A percentile compares a stretch with the other conserved stretches of the same genome.
These are phyloP conservation scores for Enchytraeus crypticus DNA, from an alignment of 2,888 invertebrate species.

Conservation along the genomic window DNA sequence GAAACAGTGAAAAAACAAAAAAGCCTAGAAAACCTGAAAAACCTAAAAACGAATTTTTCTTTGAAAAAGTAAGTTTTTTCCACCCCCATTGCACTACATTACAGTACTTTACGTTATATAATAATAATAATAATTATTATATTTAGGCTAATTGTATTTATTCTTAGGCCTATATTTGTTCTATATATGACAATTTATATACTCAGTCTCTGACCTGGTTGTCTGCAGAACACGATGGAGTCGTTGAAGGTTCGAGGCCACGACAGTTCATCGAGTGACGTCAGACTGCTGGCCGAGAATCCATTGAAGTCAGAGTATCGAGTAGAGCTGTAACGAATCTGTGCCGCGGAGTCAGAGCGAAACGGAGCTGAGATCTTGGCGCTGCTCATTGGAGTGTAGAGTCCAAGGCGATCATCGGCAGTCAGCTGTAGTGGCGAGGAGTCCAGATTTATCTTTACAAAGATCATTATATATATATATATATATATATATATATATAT, in stretches of 20 bases:
- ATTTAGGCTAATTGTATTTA: no score
- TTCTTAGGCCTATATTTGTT: no score
- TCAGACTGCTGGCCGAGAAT: background rate
- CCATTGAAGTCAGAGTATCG: background rate
- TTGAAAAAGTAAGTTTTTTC: no score
- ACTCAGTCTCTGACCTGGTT: conserved; percentile 9
- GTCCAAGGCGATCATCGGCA: conserved; percentile 5
- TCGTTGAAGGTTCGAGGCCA: conserved; percentile 13
- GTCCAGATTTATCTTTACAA: conserved; percentile 8
- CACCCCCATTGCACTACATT: no score
- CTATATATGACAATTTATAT: no score
- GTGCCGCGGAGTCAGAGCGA: conserved; percentile 2
- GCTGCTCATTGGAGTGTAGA: conserved; percentile 4
- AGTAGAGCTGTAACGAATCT: background rate
- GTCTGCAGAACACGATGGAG: conserved; percentile 13
- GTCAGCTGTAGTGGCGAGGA: conserved; percentile 1
- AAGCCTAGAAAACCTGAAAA: no score
- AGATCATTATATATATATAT: no score
- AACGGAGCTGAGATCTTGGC: conserved; percentile 9
- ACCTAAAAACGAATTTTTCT: no score
- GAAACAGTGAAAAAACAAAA: no score
- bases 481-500: background rate
- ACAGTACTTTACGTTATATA: no score
- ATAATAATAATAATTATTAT: no score
- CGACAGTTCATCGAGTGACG: background rate